Percentiles rank a stretch among this genome's conserved stretches.
Evolutionary conservation across 2,797 vertebrate species (phyloP).

Genomic region (Mormyrops attenuatus): DNA sequence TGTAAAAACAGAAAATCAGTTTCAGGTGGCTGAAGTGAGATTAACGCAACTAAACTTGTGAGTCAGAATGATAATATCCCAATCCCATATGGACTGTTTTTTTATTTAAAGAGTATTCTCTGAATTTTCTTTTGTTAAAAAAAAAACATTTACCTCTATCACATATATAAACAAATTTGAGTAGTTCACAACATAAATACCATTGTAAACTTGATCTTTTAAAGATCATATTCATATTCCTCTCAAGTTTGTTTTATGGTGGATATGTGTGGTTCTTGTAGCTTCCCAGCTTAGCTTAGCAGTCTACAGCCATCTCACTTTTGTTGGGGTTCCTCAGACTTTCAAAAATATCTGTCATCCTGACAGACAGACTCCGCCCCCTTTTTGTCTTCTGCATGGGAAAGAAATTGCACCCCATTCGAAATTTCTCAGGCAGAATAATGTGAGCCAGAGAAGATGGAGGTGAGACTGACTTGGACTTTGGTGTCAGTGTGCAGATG

Average conservation of each 20-base stretch:
- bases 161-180: background rate
- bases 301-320: background rate
- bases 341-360: background rate
- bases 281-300: background rate
- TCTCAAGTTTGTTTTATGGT: background rate
- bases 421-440: background rate
- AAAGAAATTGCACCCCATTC: background rate
- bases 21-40: background rate
- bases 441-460: background rate
- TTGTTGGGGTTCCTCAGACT: background rate
- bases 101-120: background rate
- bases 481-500: background rate
- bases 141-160: background rate
- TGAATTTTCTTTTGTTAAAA: background rate
- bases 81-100: background rate
- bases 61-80: background rate
- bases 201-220: background rate
- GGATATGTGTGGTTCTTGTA: background rate
- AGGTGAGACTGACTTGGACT: conserved; percentile 2
- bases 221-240: background rate
- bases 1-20: background rate
- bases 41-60: background rate
- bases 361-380: background rate
- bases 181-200: background rate
- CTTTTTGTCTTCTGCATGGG: background rate